These are phyloP conservation scores for Barnardius zonarius DNA, from an alignment of 2,113 vertebrate species.

Conservation along the genomic window DNA sequence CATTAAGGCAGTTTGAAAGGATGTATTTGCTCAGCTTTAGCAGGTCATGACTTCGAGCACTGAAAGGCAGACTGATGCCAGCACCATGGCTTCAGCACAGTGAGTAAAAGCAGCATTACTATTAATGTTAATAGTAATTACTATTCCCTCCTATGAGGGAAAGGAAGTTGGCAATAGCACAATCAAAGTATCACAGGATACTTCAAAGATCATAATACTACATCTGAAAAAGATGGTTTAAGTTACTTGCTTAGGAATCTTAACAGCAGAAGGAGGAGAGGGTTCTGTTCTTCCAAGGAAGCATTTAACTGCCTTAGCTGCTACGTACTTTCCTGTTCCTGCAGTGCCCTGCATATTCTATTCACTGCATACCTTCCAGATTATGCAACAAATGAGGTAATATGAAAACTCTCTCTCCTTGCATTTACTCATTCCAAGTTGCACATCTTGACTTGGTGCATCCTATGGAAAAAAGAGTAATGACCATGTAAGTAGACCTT, in stretches of 20 bases:
- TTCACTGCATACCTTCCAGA: background rate
- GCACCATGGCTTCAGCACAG: background rate
- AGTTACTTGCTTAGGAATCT: background rate
- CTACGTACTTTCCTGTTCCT: background rate
- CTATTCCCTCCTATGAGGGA: background rate
- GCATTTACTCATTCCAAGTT: fast-evolving
- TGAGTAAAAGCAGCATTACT: background rate
- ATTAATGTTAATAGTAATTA: no score
- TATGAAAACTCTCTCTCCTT: background rate
- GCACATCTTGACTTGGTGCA: background rate
- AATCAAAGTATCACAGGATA: background rate
- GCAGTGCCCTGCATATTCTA: background rate
- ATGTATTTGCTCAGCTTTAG: background rate
- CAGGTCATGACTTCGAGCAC: background rate
- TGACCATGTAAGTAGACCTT: background rate
- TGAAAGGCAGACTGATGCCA: background rate
- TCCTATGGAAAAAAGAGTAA: background rate
- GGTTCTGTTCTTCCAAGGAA: background rate
- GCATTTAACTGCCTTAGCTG: background rate
- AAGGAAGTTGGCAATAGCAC: background rate
- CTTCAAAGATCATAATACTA: background rate
- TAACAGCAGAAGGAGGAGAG: background rate
- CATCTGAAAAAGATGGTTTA: background rate
- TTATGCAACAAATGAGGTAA: background rate
- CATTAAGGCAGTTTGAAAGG: background rate